Evolutionary conservation across 2,888 invertebrate genomes (phyloP).

Genomic region (Clepsis dumicolana): DNA sequence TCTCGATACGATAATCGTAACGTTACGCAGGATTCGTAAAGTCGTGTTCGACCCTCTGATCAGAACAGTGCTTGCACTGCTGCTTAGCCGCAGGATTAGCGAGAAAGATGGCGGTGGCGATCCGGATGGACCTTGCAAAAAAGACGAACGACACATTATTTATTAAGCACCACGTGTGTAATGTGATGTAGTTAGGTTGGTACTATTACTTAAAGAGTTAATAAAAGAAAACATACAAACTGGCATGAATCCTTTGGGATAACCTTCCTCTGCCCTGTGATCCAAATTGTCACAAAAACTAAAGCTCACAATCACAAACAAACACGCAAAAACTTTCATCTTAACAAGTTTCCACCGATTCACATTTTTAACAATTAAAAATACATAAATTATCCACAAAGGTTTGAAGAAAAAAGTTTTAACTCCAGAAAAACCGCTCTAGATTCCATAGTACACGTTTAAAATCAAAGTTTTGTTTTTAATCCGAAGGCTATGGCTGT

Average conservation of each 20-base stretch:
- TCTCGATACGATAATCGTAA: no score
- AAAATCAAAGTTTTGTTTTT: slow-evolving; percentile 31
- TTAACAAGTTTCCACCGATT: slow-evolving; percentile 2
- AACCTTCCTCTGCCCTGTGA: slow-evolving; percentile 64
- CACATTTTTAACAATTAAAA: slow-evolving; percentile 1
- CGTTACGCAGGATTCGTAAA: no score
- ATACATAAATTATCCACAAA: neutral
- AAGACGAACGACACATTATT: no score
- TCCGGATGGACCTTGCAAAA: no score
- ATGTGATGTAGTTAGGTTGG: neutral
- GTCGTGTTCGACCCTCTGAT: no score
- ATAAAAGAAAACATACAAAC: slow-evolving; percentile 68
- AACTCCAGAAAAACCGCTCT: slow-evolving; percentile 4
- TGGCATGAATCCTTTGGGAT: slow-evolving; percentile 75
- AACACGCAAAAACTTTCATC: slow-evolving; percentile 43
- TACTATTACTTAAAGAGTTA: neutral
- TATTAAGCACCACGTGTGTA: neutral
- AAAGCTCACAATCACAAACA: slow-evolving; percentile 46
- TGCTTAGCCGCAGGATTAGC: no score
- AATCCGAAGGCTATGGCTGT: slow-evolving; percentile 6
- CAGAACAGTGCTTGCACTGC: no score
- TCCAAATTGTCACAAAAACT: slow-evolving; percentile 48
- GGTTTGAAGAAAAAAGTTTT: slow-evolving; percentile 7
- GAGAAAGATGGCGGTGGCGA: no score
- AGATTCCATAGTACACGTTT: slow-evolving; percentile 18